Conservation (phyloP, 2,888 invertebrate genomes). For the Drosophila incognita region DNA sequence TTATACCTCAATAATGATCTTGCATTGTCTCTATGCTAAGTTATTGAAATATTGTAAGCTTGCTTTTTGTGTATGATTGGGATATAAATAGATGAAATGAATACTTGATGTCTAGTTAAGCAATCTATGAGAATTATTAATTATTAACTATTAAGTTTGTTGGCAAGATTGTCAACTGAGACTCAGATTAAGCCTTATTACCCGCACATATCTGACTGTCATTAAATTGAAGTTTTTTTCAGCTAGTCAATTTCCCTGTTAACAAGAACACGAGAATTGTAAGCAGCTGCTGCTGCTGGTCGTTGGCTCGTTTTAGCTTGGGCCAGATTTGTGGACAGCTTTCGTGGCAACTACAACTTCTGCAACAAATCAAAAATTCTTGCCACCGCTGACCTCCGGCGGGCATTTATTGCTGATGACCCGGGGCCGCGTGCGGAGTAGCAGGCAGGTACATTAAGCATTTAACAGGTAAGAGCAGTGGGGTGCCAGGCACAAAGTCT, state of each 20-base stretch:
- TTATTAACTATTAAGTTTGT: not conserved
- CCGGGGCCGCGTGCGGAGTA: constrained; percentile 20
- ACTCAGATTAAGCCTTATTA: not conserved
- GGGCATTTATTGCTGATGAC: constrained; percentile 43
- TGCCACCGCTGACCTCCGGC: constrained; percentile 48
- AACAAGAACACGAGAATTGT: constrained; percentile 3
- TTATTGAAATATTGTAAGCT: not conserved
- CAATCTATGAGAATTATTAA: not conserved
- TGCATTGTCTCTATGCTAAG: not conserved
- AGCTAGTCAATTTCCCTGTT: constrained; percentile 10
- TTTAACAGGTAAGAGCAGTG: constrained; percentile 18
- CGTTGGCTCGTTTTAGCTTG: not conserved
- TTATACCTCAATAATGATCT: not conserved
- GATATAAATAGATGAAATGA: not conserved
- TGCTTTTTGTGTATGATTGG: not conserved
- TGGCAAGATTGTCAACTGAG: not conserved
- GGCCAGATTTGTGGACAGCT: constrained; percentile 12
- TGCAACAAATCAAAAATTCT: constrained; percentile 41
- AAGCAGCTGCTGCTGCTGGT: not conserved
- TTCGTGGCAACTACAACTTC: constrained; percentile 12
- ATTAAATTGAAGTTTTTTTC: not conserved
- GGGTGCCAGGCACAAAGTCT: constrained; percentile 8
- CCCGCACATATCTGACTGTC: not conserved
- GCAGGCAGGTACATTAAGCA: constrained; percentile 16
- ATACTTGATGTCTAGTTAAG: not conserved